Evolutionary conservation across 2,113 vertebrate species (phyloP).

Genomic region (Pithys albifrons): DNA sequence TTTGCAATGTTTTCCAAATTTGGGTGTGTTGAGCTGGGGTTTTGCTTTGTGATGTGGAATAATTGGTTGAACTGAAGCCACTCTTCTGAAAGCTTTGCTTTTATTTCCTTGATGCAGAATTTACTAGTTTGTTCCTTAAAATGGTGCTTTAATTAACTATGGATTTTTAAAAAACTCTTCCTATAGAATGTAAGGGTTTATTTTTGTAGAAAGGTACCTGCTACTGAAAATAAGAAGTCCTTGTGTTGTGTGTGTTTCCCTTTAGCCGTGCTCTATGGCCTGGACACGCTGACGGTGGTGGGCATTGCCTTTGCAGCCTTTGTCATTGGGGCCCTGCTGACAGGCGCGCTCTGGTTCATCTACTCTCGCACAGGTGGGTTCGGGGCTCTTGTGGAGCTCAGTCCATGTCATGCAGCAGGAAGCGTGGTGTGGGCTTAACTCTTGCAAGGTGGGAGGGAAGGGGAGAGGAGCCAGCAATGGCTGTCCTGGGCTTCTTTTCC

Average conservation of each 20-base stretch:
- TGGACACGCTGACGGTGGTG: conserved; percentile 93
- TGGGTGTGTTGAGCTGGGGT: background rate
- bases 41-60: background rate
- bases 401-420: background rate
- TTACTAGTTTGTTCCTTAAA: background rate
- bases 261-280: conserved; percentile 78
- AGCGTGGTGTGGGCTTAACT: accelerated
- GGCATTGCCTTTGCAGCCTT: conserved; percentile 95
- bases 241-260: background rate
- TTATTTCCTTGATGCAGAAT: background rate
- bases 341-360: conserved; percentile 95
- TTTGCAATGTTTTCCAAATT: background rate
- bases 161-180: background rate
- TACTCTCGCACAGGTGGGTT: conserved; percentile 92
- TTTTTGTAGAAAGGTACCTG: accelerated
- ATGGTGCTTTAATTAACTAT: background rate
- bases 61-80: background rate
- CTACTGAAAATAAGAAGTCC: background rate
- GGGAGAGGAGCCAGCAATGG: background rate
- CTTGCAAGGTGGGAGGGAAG: background rate
- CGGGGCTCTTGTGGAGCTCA: background rate
- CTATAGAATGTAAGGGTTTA: background rate
- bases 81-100: background rate
- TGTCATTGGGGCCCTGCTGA: conserved; percentile 91
- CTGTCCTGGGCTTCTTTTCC: background rate